Evolutionary conservation across 2,797 vertebrate genomes (phyloP).

Genomic region (Lithobates pipiens): DNA sequence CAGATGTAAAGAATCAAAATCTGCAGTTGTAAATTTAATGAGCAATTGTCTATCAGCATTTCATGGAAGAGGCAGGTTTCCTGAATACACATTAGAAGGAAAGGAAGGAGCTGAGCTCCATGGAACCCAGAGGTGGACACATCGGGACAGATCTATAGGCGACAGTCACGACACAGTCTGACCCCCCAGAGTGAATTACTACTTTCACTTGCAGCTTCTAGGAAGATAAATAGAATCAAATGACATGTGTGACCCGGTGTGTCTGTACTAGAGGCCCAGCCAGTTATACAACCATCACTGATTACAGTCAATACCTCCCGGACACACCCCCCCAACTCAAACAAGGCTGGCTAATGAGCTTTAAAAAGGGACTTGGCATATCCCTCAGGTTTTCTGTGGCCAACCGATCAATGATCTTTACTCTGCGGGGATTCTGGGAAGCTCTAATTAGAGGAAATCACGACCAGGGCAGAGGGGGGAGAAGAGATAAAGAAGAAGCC

Average conservation of each 20-base stretch:
- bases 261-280: not conserved
- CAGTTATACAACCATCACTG: not conserved
- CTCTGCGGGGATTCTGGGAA: not conserved
- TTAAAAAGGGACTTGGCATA: not conserved
- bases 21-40: no score
- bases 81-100: not conserved
- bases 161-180: not conserved
- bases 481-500: not conserved
- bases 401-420: not conserved
- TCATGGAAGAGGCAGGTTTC: not conserved
- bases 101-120: not conserved
- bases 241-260: not conserved
- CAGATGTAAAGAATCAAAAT: no score
- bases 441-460: not conserved
- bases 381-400: not conserved
- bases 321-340: not conserved
- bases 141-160: constrained; percentile 9
- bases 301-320: constrained; percentile 19
- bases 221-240: not conserved
- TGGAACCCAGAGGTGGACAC: not conserved
- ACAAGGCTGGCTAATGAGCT: not conserved
- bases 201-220: not conserved
- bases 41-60: not conserved
- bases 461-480: not conserved
- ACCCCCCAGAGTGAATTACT: not conserved